phyloP scores from a whole-genome alignment of 2,888 invertebrate genomes.

The Oligia strigilis region DNA sequence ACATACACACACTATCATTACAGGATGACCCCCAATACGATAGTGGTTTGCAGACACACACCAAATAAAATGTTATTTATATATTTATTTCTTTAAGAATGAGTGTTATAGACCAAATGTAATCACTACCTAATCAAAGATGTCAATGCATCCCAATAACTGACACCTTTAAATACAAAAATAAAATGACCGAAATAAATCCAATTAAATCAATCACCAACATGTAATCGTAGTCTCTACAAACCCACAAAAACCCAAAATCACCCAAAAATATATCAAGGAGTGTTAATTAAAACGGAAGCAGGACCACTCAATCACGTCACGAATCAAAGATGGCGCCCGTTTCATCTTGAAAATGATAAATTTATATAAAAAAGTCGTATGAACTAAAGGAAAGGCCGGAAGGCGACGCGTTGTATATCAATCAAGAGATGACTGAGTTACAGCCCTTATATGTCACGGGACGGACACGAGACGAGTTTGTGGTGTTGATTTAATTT shows the following conservation, averaged over 20 bases:
- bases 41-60: no score
- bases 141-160: neutral
- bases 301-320: conserved; percentile 83
- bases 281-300: conserved; percentile 79
- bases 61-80: no score
- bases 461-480: conserved; percentile 61
- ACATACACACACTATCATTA: no score
- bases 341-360: conserved; percentile 84
- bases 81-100: neutral
- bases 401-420: conserved; percentile 78
- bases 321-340: conserved; percentile 82
- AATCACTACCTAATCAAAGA: neutral
- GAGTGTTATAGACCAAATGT: neutral
- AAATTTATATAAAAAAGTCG: conserved; percentile 77
- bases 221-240: conserved; percentile 30
- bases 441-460: conserved; percentile 57
- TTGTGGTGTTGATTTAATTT: conserved; percentile 49
- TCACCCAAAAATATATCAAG: conserved; percentile 69
- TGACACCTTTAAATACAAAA: neutral
- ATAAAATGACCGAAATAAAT: conserved; percentile 4
- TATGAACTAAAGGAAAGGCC: conserved; percentile 78
- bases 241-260: conserved; percentile 49
- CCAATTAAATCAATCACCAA: conserved; percentile 55
- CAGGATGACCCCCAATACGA: no score
- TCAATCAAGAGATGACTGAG: conserved; percentile 75